A percentile compares a stretch with the other conserved stretches of the same genome.
Evolutionary conservation across 2,797 vertebrate genomes (phyloP).

Genomic region (Cirrhinus molitorella): DNA sequence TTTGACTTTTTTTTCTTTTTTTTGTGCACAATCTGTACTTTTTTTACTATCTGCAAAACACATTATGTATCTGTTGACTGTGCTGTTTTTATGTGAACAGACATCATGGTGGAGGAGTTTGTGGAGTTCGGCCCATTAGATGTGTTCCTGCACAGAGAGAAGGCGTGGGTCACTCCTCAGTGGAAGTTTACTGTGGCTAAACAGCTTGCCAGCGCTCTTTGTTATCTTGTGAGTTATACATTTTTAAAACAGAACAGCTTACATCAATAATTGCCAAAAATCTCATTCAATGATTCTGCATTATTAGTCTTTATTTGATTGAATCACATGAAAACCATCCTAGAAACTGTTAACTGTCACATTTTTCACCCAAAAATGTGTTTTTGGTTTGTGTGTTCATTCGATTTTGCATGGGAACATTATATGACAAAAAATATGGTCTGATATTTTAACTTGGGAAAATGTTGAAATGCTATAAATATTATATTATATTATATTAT

Average conservation of each 20-base stretch:
- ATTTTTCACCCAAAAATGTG: neutral
- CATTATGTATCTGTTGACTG: neutral
- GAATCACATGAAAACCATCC: neutral
- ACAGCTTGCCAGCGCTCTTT: constrained; percentile 91
- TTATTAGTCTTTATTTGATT: neutral
- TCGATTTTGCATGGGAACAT: neutral
- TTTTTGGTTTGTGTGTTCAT: neutral
- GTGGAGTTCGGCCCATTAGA: constrained; percentile 93
- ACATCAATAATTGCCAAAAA: neutral
- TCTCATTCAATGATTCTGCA: neutral
- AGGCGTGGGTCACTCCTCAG: constrained; percentile 76
- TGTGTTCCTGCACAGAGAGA: constrained; percentile 86
- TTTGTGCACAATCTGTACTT: constrained; percentile 2
- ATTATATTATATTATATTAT: no score
- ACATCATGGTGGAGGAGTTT: constrained; percentile 93
- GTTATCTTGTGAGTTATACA: constrained; percentile 85
- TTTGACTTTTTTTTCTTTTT: constrained; percentile 18
- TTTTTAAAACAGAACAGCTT: neutral
- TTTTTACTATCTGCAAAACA: neutral
- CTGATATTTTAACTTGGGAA: no score
- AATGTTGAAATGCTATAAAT: no score
- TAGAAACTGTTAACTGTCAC: no score
- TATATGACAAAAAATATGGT: neutral
- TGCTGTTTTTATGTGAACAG: constrained; percentile 69
- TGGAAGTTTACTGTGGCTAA: constrained; percentile 93